These are phyloP conservation scores for Bufo gargarizans DNA, from an alignment of 2,113 vertebrate species.

Conservation along the genomic window DNA sequence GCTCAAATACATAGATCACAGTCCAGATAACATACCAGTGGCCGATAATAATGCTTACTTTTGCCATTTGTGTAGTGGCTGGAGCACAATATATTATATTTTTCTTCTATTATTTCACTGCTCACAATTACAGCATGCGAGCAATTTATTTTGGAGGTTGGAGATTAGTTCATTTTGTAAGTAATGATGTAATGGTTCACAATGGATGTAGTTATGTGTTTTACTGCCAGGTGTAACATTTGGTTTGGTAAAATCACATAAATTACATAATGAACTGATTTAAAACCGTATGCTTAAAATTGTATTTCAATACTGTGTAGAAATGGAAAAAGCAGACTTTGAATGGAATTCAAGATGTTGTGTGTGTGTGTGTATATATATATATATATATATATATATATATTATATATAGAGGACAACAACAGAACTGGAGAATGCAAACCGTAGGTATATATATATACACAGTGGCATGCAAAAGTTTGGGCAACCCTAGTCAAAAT, in stretches of 20 bases:
- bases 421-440: no score
- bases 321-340: slow-evolving; percentile 9
- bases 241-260: slow-evolving; percentile 30
- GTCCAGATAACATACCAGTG: background rate
- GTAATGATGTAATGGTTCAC: slow-evolving; percentile 16
- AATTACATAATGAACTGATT: background rate
- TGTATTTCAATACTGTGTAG: background rate
- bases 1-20: background rate
- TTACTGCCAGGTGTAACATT: slow-evolving; percentile 18
- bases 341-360: background rate
- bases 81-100: background rate
- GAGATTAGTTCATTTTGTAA: background rate
- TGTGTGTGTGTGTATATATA: background rate
- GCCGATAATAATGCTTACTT: background rate
- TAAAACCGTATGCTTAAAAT: background rate
- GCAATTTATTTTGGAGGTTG: background rate
- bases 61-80: background rate
- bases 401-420: no score
- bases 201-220: slow-evolving; percentile 17
- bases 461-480: no score
- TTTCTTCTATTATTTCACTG: background rate
- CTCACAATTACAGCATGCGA: background rate
- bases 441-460: no score
- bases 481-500: no score
- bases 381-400: no score